phyloP scores from a whole-genome alignment of 2,797 vertebrate genomes.

The Rhynchotus rufescens region DNA sequence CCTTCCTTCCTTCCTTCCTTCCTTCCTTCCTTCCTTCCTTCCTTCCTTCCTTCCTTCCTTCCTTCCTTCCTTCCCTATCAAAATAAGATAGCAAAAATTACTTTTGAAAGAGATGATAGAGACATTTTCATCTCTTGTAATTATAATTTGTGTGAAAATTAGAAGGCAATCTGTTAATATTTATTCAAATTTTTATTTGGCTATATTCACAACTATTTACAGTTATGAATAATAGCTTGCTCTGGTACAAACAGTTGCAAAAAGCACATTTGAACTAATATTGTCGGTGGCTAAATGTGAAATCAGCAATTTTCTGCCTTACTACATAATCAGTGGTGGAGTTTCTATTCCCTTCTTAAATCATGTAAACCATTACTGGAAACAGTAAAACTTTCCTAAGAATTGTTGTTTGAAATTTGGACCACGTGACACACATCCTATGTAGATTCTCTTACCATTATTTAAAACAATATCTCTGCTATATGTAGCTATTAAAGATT shows the following conservation, averaged over 20 bases:
- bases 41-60: background rate
- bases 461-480: background rate
- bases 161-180: background rate
- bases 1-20: background rate
- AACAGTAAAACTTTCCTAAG: background rate
- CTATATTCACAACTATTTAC: background rate
- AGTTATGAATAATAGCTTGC: background rate
- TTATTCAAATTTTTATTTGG: background rate
- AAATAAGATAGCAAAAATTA: background rate
- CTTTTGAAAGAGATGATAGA: background rate
- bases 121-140: background rate
- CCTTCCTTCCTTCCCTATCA: background rate
- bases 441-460: background rate
- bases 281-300: background rate
- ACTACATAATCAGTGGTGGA: background rate
- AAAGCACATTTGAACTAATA: background rate
- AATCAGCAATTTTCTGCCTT: constrained; percentile 8
- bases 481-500: background rate
- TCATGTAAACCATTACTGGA: background rate
- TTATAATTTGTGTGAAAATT: background rate
- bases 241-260: background rate
- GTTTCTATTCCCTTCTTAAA: background rate
- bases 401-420: background rate
- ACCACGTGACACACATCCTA: background rate
- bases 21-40: background rate